Conservation (phyloP, 2,797 vertebrate species). For the Sebastes vulpes region DNA sequence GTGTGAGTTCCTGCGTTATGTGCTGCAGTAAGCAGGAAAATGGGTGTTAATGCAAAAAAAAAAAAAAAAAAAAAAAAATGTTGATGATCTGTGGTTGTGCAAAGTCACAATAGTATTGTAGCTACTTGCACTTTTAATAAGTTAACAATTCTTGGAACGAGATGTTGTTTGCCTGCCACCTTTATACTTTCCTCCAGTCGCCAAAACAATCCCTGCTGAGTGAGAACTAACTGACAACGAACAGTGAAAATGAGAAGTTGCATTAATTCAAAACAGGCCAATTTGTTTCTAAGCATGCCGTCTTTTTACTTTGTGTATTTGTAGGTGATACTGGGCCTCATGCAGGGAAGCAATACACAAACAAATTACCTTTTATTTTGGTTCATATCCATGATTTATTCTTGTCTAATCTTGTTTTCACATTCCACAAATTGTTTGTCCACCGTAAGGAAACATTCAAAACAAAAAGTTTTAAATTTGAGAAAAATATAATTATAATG, state of each 20-base stretch:
- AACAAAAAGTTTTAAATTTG: too few relatives aligned
- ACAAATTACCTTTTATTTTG: too few relatives aligned
- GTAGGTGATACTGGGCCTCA: not conserved
- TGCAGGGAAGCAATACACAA: too few relatives aligned
- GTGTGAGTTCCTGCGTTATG: constrained; percentile 8
- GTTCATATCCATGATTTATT: too few relatives aligned
- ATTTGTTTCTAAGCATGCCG: not conserved
- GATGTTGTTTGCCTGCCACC: not conserved
- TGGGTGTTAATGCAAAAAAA: constrained; percentile 2
- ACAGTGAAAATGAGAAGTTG: not conserved
- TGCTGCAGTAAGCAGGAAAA: constrained; percentile 56
- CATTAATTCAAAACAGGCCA: not conserved
- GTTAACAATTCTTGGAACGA: not conserved
- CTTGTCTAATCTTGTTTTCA: too few relatives aligned
- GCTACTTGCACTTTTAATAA: not conserved
- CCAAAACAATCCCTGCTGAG: not conserved
- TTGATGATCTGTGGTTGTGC: constrained; percentile 1
- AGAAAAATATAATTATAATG: too few relatives aligned
- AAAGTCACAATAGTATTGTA: not conserved
- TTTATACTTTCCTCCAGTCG: not conserved
- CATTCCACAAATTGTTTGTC: too few relatives aligned
- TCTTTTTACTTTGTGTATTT: not conserved
- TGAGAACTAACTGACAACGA: constrained; percentile 5
- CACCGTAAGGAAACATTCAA: too few relatives aligned
- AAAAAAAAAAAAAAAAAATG: not conserved